Base-by-base conservation (phyloP, 2,113 vertebrate species). In the Mustelus asterias region DNA sequence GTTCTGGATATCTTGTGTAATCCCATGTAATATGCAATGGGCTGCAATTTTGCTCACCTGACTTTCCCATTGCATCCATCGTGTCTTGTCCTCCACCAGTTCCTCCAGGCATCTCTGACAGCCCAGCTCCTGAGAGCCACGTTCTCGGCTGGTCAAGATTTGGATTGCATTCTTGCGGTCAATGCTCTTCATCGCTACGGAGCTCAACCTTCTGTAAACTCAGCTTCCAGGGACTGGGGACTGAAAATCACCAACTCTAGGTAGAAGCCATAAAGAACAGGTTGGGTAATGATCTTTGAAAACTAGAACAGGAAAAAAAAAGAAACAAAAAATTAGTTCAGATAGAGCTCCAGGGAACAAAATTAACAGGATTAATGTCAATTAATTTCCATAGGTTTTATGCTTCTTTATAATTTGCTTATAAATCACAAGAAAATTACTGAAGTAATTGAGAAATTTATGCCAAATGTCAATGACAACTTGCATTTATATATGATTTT, bases 21-120 rank as follows among this genome's bases (percentile, higher is more conserved):
- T 67, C 18, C 65, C 0, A 20, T 67, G 65, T 20, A 67, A 67
- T 67, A 67, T 67, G 16, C 16, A 67, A 58, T 26, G 14, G 13
- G 0, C 22, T 67, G 4, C 29, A 29, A 65, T 96, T 80, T 44
- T 72, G 76, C 96, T 97, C 97, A 99, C 99, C 98, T 99, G 99
- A 97, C 99, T 99, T 96, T 99, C 99, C 99, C 99, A 99, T 96
- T 99, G 99, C 99, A 99, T 99, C 98, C 98, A 99, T 94, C 99
- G 98, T 4, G 99, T 99, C 96, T 99, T 99, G 97, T 99, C 99
- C 97, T 99, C 99, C 96, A 99, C 99, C 97, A 99, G 97, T 96
- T 99, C 98, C 98, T 99, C 99, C 96, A 99, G 97, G 96, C 99
- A 98, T 22, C 99, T 97, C 96, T 99, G 99, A 10, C 99, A 98